These are phyloP conservation scores for Agrochola lychnidis DNA, from an alignment of 2,888 invertebrate species.

Conservation along the genomic window DNA sequence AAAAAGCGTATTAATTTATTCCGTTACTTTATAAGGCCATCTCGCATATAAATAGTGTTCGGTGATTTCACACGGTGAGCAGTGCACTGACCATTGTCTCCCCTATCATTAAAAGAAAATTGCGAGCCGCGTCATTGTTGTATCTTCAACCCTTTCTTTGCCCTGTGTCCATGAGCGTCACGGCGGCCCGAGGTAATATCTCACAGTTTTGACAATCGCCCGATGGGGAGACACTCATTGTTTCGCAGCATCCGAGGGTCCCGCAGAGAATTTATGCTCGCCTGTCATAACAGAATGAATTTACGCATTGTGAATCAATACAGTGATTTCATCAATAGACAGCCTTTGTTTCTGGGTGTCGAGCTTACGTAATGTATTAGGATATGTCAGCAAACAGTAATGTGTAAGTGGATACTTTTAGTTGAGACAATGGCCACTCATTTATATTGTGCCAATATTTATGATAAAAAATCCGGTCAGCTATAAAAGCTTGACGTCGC, in stretches of 20 bases:
- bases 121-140: slow-evolving; percentile 80
- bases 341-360: slow-evolving; percentile 88
- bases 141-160: slow-evolving; percentile 83
- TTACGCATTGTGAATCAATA: slow-evolving; percentile 90
- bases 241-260: slow-evolving; percentile 89
- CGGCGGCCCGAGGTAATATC: slow-evolving; percentile 83
- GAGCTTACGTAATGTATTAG: slow-evolving; percentile 85
- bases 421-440: slow-evolving; percentile 80
- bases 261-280: slow-evolving; percentile 88
- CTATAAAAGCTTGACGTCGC: slow-evolving; percentile 54
- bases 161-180: slow-evolving; percentile 83
- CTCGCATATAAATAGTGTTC: slow-evolving; percentile 70
- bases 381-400: slow-evolving; percentile 81
- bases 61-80: slow-evolving; percentile 86
- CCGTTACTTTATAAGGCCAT: slow-evolving; percentile 71
- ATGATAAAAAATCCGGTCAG: slow-evolving; percentile 70
- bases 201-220: slow-evolving; percentile 83
- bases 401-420: slow-evolving; percentile 81
- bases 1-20: slow-evolving; percentile 70
- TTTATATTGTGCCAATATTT: slow-evolving; percentile 78
- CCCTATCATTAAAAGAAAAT: slow-evolving; percentile 85
- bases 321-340: slow-evolving; percentile 87
- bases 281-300: slow-evolving; percentile 90
- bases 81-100: slow-evolving; percentile 86
- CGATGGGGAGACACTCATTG: slow-evolving; percentile 85